phyloP scores from a whole-genome alignment of 2,888 invertebrate species.

The Liopterus haemorrhoidalis region DNA sequence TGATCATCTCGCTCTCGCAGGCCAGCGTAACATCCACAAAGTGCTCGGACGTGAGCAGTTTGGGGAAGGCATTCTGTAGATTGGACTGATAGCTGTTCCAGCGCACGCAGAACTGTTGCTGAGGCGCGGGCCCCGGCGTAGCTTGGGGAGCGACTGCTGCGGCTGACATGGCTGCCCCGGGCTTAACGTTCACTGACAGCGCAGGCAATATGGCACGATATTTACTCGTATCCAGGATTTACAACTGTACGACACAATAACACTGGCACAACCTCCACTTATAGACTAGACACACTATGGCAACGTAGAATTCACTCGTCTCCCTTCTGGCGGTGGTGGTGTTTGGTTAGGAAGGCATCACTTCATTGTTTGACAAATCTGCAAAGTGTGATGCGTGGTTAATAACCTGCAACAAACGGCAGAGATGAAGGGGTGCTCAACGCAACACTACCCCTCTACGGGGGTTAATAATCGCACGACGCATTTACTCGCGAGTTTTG shows the following conservation, averaged over 20 bases:
- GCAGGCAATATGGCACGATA: neutral
- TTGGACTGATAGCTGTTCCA: slow-evolving; percentile 81
- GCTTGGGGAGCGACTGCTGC: slow-evolving; percentile 37
- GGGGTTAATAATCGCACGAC: no score
- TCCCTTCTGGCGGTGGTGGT: no score
- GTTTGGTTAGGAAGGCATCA: no score
- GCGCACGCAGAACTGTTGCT: slow-evolving; percentile 67
- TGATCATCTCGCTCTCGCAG: slow-evolving; percentile 77
- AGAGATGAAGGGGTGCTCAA: slow-evolving; percentile 12
- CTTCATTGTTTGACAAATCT: no score
- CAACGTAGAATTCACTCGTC: no score
- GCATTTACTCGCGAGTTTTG: no score
- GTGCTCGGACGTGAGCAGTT: slow-evolving; percentile 67
- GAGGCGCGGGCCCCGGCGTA: slow-evolving; percentile 40
- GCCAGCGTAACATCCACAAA: slow-evolving; percentile 86
- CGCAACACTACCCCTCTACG: slow-evolving; percentile 27
- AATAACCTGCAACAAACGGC: no score
- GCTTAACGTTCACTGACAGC: no score
- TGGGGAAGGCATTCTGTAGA: slow-evolving; percentile 70
- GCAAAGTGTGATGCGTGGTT: no score
- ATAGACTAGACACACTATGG: slow-evolving; percentile 1
- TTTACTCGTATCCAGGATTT: no score
- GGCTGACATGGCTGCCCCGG: slow-evolving; percentile 5
- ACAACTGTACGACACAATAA: no score
- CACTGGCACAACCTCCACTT: no score